Conservation (phyloP, 1,140 invertebrate genomes). For the Drosophila melanica region DNA sequence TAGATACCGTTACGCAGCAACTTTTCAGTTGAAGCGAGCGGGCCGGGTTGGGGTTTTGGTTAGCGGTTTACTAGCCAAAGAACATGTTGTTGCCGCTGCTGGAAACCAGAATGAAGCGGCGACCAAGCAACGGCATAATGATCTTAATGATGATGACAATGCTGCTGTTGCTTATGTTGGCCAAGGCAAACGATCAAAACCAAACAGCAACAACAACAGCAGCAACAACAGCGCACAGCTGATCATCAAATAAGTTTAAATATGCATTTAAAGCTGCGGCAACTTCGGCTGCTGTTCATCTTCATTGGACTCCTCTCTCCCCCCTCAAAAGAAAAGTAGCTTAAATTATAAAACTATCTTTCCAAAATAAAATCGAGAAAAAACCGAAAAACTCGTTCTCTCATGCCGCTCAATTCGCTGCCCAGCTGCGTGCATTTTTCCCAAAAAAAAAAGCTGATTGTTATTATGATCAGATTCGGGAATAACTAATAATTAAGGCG, state of each 20-base stretch:
- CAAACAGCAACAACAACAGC: background rate
- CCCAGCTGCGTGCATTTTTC: slow-evolving; percentile 22
- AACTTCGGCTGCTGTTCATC: slow-evolving; percentile 3
- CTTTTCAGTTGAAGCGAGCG: slow-evolving; percentile 37
- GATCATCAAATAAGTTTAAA: slow-evolving; percentile 36
- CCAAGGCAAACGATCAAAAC: slow-evolving; percentile 12
- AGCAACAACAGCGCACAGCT: slow-evolving; percentile 26
- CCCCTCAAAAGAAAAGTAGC: slow-evolving; percentile 44
- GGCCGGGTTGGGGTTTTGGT: background rate
- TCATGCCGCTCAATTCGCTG: background rate
- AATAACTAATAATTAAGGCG: slow-evolving; percentile 56
- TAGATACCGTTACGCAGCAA: slow-evolving; percentile 77
- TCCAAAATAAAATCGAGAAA: slow-evolving; percentile 31
- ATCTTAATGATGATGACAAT: slow-evolving; percentile 51
- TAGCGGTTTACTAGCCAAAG: slow-evolving; percentile 41
- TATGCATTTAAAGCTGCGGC: slow-evolving; percentile 33
- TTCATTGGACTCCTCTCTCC: background rate
- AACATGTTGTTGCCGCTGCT: slow-evolving; percentile 45
- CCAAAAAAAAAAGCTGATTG: slow-evolving; percentile 40
- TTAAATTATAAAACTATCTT: slow-evolving; percentile 54
- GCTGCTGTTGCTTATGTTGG: slow-evolving; percentile 1
- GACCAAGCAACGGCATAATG: slow-evolving; percentile 40
- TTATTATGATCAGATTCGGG: slow-evolving; percentile 54
- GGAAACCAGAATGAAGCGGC: slow-evolving; percentile 44
- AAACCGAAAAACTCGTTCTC: slow-evolving; percentile 32